phyloP scores from a whole-genome alignment of 2,888 invertebrate genomes.

The Galerucella nymphaeae region DNA sequence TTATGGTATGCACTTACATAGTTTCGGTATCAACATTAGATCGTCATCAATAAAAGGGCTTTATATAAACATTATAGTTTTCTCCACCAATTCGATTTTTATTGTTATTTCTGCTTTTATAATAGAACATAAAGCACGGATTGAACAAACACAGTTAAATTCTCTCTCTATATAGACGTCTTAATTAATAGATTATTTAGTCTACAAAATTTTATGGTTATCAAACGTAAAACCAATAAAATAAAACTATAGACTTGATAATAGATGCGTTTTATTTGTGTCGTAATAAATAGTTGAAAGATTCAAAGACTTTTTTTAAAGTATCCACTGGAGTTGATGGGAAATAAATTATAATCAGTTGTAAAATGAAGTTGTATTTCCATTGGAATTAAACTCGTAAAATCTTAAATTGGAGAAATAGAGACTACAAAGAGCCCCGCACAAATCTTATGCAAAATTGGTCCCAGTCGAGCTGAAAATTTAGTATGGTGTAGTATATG shows the following conservation, averaged over 20 bases:
- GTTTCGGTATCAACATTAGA: slow-evolving; percentile 19
- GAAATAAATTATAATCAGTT: not conserved
- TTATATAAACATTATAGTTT: slow-evolving; percentile 18
- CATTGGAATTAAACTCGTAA: no score
- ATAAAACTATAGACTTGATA: not conserved
- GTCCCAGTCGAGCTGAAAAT: no score
- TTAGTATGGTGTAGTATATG: no score
- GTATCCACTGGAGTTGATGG: not conserved
- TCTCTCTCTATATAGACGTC: slow-evolving; percentile 15
- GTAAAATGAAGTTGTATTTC: not conserved
- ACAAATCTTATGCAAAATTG: no score
- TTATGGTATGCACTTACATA: slow-evolving; percentile 13
- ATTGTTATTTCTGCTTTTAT: slow-evolving; percentile 29
- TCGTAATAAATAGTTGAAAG: not conserved
- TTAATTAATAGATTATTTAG: slow-evolving; percentile 28
- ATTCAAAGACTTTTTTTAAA: not conserved
- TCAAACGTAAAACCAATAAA: not conserved
- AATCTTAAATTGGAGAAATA: no score
- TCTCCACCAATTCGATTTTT: slow-evolving; percentile 28
- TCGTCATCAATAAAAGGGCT: slow-evolving; percentile 12
- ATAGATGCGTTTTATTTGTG: not conserved
- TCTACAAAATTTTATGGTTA: slow-evolving; percentile 2
- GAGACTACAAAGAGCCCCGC: no score
- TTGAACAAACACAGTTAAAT: slow-evolving; percentile 14
- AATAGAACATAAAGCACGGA: slow-evolving; percentile 12